phyloP scores from a whole-genome alignment of 2,797 vertebrate genomes.

The Picus viridis region DNA sequence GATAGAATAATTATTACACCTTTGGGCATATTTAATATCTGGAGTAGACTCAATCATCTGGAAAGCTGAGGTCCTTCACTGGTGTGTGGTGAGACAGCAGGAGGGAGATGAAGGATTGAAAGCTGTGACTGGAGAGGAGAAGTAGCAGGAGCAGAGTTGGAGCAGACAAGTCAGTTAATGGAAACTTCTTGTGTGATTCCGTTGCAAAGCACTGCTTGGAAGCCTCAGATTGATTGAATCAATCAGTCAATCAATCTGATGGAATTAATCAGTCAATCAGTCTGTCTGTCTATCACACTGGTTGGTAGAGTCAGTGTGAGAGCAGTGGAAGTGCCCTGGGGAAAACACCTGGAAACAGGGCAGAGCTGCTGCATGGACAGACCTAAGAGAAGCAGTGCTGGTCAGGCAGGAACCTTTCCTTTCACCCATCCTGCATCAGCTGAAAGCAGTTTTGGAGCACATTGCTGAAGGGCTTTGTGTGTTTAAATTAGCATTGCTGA shows the following conservation, averaged over 20 bases:
- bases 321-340: background rate
- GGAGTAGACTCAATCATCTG: background rate
- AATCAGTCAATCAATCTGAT: fast-evolving
- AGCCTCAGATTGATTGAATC: fast-evolving
- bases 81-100: background rate
- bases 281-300: background rate
- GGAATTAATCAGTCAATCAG: fast-evolving
- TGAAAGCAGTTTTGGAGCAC: background rate
- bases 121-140: background rate
- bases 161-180: background rate
- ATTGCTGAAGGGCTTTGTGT: background rate
- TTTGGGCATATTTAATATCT: fast-evolving
- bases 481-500: background rate
- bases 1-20: background rate
- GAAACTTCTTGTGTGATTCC: background rate
- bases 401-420: fast-evolving
- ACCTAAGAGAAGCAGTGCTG: fast-evolving
- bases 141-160: background rate
- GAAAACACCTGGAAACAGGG: background rate
- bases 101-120: background rate
- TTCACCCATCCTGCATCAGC: background rate
- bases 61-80: background rate
- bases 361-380: fast-evolving
- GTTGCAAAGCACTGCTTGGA: background rate
- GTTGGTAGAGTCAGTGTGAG: background rate